Base-by-base conservation (phyloP, 2,113 vertebrate species). In the Gavia stellata region DNA sequence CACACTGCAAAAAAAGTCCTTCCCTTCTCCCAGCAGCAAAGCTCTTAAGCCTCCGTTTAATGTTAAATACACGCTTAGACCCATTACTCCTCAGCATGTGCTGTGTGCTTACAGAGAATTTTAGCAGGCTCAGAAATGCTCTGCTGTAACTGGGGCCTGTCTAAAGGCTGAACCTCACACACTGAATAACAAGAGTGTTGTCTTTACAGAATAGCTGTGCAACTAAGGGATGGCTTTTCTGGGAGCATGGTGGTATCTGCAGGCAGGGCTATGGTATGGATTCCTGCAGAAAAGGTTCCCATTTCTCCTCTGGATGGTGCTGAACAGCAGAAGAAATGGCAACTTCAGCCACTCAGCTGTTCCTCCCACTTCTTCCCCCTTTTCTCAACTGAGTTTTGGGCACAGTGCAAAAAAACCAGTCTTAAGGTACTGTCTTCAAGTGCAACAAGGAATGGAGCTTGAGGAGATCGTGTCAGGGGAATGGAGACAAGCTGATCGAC, bases 41-140 rank as follows among this genome's bases (percentile, higher is more conserved):
- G 74, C 92, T 79, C 81, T 95, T 94, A 94, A 92, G 86, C 93
- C 71, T 96, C 62, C 44, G 31, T 92, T 81, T 67, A 86, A 71
- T 83, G 81, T 90, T 88, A 91, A 93, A 90, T 50, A 86, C 40
- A 72, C 1, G 5, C 92, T 92, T 94, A 94, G 96, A 73, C 62
- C 86, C 29, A 1, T 71, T 93, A 66, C 42, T 47, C 34, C 63
- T 80, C 74, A 77, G 58, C 67, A 3, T 8, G 71, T 88, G 74
- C 78, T n/a, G 7, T 68, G 63, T 77, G 85, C 81, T 81, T 74
- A 87, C 3, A 6, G 5, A 49, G 67, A 86, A 81, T 42, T 93
- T 78, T 47, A 86, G 59, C 62, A 82, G 88, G 52, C 53, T 92
- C 65, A 49, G 86, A 63, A 79, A 24, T 25, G 34, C 71, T 77